phyloP scores from a whole-genome alignment of 2,113 vertebrate genomes.

The Chaenogobius annularis region DNA sequence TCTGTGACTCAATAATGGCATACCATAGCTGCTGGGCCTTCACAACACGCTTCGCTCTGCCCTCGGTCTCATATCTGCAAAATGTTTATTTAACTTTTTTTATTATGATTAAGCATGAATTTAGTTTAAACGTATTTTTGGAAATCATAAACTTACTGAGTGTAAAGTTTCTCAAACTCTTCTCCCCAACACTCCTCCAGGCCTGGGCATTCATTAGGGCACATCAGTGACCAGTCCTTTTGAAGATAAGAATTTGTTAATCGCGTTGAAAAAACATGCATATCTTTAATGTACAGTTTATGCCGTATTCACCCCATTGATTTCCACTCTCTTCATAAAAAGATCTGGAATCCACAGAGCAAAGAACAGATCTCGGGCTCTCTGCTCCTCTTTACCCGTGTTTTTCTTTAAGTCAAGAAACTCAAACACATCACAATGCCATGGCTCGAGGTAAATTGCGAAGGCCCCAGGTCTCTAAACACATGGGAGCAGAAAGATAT shows the following conservation, averaged over 20 bases:
- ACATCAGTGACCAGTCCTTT: constrained; percentile 98
- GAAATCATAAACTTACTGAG: constrained; percentile 74
- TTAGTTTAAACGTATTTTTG: not conserved
- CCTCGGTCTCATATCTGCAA: constrained; percentile 88
- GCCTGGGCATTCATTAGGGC: constrained; percentile 91
- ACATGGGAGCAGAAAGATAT: not conserved
- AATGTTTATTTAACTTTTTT: not conserved
- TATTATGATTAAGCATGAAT: not conserved
- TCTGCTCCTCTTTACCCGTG: constrained; percentile 95
- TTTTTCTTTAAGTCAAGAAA: constrained; percentile 98
- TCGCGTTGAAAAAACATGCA: not conserved
- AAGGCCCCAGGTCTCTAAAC: constrained; percentile 93
- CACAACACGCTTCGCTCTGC: constrained; percentile 85
- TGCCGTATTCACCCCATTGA: constrained; percentile 82
- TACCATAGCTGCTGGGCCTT: constrained; percentile 97
- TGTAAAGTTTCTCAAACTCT: constrained; percentile 93
- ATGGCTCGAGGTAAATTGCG: constrained; percentile 95
- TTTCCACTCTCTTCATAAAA: constrained; percentile 96
- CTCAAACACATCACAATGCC: constrained; percentile 94
- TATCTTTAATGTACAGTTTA: not conserved
- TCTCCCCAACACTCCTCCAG: constrained; percentile 95
- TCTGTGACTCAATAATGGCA: constrained; percentile 95
- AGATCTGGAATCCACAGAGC: constrained; percentile 98
- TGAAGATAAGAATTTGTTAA: not conserved
- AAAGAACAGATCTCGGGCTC: constrained; percentile 95